These are phyloP conservation scores for Limnephilus rhombicus DNA, from an alignment of 2,888 invertebrate species.

Conservation along the genomic window DNA sequence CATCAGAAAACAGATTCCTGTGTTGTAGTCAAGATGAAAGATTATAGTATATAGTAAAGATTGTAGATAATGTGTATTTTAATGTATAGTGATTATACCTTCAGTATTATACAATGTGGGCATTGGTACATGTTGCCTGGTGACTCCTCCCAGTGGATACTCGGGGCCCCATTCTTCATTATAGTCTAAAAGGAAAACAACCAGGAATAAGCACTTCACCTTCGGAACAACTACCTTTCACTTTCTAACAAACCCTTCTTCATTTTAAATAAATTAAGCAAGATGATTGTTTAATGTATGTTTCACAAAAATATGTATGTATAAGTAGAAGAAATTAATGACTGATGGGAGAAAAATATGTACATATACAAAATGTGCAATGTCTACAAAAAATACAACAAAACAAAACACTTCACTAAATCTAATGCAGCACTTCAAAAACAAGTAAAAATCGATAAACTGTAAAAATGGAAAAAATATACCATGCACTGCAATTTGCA, in stretches of 20 bases:
- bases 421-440: not conserved
- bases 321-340: not conserved
- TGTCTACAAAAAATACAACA: not conserved
- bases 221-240: not conserved
- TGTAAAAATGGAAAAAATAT: not conserved
- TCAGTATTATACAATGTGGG: constrained; percentile 89
- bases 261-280: not conserved
- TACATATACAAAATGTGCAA: not conserved
- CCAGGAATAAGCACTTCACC: constrained; percentile 11
- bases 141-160: constrained; percentile 77
- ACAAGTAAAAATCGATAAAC: not conserved
- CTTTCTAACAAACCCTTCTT: not conserved
- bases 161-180: constrained; percentile 83
- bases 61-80: constrained; percentile 36
- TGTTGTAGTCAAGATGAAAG: constrained; percentile 24
- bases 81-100: constrained; percentile 71
- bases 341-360: not conserved
- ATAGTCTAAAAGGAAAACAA: constrained; percentile 72
- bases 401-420: not conserved
- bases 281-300: not conserved
- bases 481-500: not conserved
- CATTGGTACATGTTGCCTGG: constrained; percentile 84
- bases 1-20: too few species aligned
- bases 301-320: not conserved
- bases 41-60: not conserved